Evolutionary conservation across 2,113 vertebrate genomes (phyloP), one percentile per base, ranked within the genome.

Genomic region (Felis catus): DNA sequence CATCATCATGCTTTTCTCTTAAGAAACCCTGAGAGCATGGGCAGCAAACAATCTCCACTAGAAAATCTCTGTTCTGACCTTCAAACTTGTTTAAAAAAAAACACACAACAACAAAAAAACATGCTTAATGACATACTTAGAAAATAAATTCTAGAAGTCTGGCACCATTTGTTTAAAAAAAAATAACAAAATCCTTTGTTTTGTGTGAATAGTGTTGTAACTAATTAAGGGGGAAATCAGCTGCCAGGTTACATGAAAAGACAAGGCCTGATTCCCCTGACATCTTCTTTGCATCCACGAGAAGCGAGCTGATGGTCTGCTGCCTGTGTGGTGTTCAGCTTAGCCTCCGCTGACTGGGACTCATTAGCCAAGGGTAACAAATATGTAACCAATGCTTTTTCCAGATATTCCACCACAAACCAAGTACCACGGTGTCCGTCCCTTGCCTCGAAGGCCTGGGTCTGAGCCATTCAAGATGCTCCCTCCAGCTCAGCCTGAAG

Each of bases 351-450:
- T 0, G 41, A 98, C 97, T 97, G 96, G 97, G 97, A 97, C 92
- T 98, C 94, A 98, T 98, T 97, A 98, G 97, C 95, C 95, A 78
- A 91, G 84, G 94, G 95, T 98, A 96, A 97, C 96, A 98, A 98
- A 97, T 97, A 98, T 96, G 97, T 91, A 97, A 96, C 97, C 96
- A 94, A 96, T 97, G 74, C 51, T 91, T 98, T 98, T 97, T 97
- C 97, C 97, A 98, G 96, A 98, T 97, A 95, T 55, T 97, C 88
- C 48, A 89, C 97, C 25, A 3, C 98, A 98, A 91, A 98, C 87
- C 27, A 94, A 95, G 85, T 14, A 89, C 93, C 85, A n/a, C 41
- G 25, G 92, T 94, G 98, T 81, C 48, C 8, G 4, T 94, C 53
- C 79, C 84, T 90, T 97, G 97, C 88, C 86, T 96, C 5, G 55